Conservation (phyloP, 2,888 invertebrate genomes). For the Ectemnius lituratus region DNA sequence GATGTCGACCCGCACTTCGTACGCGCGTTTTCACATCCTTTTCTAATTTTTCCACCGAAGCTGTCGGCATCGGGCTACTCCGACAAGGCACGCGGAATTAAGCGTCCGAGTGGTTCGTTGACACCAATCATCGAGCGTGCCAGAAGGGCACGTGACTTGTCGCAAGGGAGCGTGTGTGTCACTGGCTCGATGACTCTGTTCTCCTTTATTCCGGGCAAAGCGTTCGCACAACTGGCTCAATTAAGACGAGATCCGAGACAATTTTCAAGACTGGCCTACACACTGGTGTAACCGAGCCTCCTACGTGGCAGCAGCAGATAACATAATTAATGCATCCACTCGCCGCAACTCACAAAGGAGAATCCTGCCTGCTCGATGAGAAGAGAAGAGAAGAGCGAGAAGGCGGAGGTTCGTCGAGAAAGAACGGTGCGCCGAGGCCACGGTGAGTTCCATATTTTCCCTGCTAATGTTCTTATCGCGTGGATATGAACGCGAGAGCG, state of each 20-base stretch:
- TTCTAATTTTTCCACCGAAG: constrained; percentile 26
- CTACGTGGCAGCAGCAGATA: constrained; percentile 14
- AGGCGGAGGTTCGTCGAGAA: no score
- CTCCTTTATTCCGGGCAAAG: constrained; percentile 37
- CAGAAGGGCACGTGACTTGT: constrained; percentile 49
- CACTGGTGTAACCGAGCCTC: constrained; percentile 8
- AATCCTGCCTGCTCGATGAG: no score
- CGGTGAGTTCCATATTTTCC: no score
- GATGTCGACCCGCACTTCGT: neutral
- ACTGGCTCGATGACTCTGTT: constrained; percentile 44
- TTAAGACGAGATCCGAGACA: constrained; percentile 51
- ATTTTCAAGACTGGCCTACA: constrained; percentile 20
- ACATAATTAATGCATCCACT: constrained; percentile 40
- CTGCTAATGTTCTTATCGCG: no score
- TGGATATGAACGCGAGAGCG: no score
- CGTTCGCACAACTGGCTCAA: constrained; percentile 32
- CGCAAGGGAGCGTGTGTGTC: constrained; percentile 7
- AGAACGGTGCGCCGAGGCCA: no score
- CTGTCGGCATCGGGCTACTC: constrained; percentile 1
- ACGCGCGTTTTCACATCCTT: neutral
- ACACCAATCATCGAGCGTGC: constrained; percentile 51
- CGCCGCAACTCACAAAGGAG: no score
- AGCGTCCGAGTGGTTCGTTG: constrained; percentile 63
- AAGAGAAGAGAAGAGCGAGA: no score
- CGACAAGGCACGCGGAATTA: constrained; percentile 42